Evolutionary conservation across 2,888 invertebrate genomes (phyloP), one percentile per base, ranked within the genome.

Genomic region (Hylaea fasciaria): DNA sequence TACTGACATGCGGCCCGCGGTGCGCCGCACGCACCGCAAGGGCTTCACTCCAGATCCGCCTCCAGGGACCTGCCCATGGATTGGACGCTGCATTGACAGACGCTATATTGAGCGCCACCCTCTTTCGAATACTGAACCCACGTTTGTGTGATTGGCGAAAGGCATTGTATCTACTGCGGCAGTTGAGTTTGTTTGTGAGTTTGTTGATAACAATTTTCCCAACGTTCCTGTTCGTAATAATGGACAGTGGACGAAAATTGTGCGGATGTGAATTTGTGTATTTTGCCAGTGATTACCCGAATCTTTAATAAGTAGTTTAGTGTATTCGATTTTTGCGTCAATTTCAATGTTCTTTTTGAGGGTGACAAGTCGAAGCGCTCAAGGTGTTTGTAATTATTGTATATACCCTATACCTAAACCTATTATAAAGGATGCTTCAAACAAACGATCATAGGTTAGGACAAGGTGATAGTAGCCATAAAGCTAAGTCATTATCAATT

Each of bases 1-100:
- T 94, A 94, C 90, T 94, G 93, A 93, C 93, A 92, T 73, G 90
- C 89, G 87, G 92, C 92, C 77, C 92, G 92, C 91, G 91, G 91
- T 78, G 89, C 88, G 3, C 80, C 87, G 0, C 87, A 85, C 72
- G 90, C 90, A 78, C 91, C 91, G 90, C 90, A 87, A 0, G 87
- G 89, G 7, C 82, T 89, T 12, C 85, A 88, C 65, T 92, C 91
- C 8, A 81, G 92, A 50, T 87, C 89, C 54, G 85, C 83, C 37
- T 92, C 89, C 64, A 84, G 88, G 78, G 92, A 90, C 65, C 81
- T 87, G 12, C 86, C 88, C 52, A 78, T 91, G 70, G 93, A 93
- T 76, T 93, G 93, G 93, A 91, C 91, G 77, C 81, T 92, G 74
- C 93, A 93, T 93, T 93, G 92, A 93, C 92, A 90, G 84, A 82